Conservation (phyloP, 2,888 invertebrate species). For the Selenia dentaria region DNA sequence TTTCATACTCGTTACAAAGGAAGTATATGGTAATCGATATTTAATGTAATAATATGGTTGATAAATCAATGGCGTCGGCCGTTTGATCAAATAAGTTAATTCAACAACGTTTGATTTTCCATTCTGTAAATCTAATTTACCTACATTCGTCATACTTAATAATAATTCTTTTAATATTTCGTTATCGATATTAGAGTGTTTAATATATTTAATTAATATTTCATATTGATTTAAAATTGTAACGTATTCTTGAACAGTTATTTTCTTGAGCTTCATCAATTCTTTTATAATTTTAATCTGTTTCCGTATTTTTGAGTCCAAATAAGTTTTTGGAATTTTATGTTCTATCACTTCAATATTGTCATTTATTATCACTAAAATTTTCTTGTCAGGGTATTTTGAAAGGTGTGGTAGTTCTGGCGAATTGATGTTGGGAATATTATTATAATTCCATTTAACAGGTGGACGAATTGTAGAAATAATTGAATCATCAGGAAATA, state of each 20-base stretch:
- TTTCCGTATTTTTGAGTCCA: not conserved
- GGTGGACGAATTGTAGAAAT: not conserved
- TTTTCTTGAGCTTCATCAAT: slow-evolving; percentile 8
- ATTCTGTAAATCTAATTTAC: slow-evolving; percentile 44
- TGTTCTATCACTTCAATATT: slow-evolving; percentile 10
- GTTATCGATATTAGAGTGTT: slow-evolving; percentile 27
- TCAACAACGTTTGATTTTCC: slow-evolving; percentile 49
- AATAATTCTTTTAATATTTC: slow-evolving; percentile 37
- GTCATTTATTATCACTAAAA: slow-evolving; percentile 14
- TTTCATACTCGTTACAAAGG: slow-evolving; percentile 45
- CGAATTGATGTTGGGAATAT: not conserved
- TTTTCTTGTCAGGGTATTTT: slow-evolving; percentile 4
- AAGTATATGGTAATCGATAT: slow-evolving; percentile 56
- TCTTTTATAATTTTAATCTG: slow-evolving; percentile 8
- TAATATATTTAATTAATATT: slow-evolving; percentile 25
- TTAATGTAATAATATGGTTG: slow-evolving; percentile 62
- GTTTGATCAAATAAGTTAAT: slow-evolving; percentile 60
- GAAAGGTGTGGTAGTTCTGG: not conserved
- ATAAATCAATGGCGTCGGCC: slow-evolving; percentile 47
- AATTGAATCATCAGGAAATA: not conserved
- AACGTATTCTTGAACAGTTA: slow-evolving; percentile 16
- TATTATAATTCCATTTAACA: not conserved
- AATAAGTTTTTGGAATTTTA: slow-evolving; percentile 6
- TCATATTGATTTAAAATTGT: slow-evolving; percentile 20
- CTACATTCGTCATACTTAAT: slow-evolving; percentile 42